Evolutionary conservation across 2,113 vertebrate species (phyloP).

Genomic region (Polypterus senegalus): DNA sequence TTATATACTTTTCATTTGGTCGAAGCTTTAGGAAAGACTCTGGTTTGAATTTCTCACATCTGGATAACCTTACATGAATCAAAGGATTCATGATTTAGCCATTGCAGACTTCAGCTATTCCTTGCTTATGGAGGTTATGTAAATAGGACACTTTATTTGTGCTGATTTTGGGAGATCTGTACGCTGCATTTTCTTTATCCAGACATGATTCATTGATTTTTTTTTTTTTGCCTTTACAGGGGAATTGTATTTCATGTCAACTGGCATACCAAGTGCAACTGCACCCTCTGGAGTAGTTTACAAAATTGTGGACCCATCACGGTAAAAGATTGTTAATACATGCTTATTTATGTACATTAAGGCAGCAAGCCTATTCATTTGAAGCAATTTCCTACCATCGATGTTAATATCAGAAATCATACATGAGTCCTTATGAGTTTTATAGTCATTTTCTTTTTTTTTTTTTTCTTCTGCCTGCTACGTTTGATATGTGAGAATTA

Average conservation of each 20-base stretch:
- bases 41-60: background rate
- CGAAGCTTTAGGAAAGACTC: background rate
- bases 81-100: background rate
- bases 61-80: background rate
- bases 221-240: slow-evolving; percentile 42
- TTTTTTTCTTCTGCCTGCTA: too few species aligned
- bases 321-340: slow-evolving; percentile 43
- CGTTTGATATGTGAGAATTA: too few species aligned
- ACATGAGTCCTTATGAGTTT: too few species aligned
- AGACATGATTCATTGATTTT: background rate
- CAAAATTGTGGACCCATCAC: slow-evolving; percentile 83
- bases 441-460: too few species aligned
- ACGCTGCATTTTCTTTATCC: background rate
- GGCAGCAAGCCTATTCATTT: too few species aligned
- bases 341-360: too few species aligned
- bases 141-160: background rate
- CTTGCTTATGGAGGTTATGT: background rate
- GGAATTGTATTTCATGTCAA: slow-evolving; percentile 91
- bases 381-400: too few species aligned
- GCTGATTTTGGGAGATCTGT: background rate
- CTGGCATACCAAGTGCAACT: slow-evolving; percentile 65
- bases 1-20: too few species aligned
- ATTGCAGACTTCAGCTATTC: background rate
- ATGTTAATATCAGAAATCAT: too few species aligned
- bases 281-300: slow-evolving; percentile 73